Evolutionary conservation across 1,140 invertebrate species (phyloP).

Genomic region (Eulimnadia texana): DNA sequence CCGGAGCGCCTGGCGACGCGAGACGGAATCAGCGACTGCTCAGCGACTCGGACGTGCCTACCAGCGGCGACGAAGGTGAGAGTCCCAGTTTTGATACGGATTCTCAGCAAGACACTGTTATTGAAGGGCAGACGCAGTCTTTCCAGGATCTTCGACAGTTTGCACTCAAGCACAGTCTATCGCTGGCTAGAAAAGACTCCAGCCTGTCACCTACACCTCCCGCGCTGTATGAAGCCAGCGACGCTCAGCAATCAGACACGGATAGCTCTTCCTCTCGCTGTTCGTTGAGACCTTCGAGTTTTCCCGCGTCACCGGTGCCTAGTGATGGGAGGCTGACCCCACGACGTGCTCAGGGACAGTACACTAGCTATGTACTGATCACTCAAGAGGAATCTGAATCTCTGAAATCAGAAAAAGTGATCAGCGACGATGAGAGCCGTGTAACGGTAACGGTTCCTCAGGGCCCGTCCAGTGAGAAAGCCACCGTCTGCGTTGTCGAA

Average conservation of each 20-base stretch:
- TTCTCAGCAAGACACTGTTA: constrained; percentile 11
- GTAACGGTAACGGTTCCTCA: constrained; percentile 16
- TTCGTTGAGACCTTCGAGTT: neutral
- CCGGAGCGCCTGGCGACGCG: neutral
- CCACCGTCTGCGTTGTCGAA: neutral
- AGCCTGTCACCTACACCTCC: neutral
- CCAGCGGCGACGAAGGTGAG: constrained; percentile 7
- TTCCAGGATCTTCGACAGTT: constrained; percentile 21
- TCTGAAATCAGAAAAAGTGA: constrained; percentile 41
- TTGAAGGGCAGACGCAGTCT: constrained; percentile 15
- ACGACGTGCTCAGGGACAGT: constrained; percentile 44
- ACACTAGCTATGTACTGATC: constrained; percentile 74
- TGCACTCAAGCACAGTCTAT: constrained; percentile 20
- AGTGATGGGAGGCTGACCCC: constrained; percentile 11
- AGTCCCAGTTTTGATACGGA: constrained; percentile 13
- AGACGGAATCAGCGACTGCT: constrained; percentile 1
- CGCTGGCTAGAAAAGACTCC: neutral
- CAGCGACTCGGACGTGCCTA: constrained; percentile 7
- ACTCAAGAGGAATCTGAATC: constrained; percentile 30
- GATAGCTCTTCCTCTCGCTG: constrained; percentile 6
- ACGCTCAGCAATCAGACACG: constrained; percentile 3
- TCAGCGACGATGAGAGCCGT: constrained; percentile 41
- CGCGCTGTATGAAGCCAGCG: neutral
- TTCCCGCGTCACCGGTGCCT: constrained; percentile 12
- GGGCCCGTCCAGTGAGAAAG: neutral